Evolutionary conservation across 2,888 invertebrate genomes (phyloP).

Genomic region (Horisme vitalbata): DNA sequence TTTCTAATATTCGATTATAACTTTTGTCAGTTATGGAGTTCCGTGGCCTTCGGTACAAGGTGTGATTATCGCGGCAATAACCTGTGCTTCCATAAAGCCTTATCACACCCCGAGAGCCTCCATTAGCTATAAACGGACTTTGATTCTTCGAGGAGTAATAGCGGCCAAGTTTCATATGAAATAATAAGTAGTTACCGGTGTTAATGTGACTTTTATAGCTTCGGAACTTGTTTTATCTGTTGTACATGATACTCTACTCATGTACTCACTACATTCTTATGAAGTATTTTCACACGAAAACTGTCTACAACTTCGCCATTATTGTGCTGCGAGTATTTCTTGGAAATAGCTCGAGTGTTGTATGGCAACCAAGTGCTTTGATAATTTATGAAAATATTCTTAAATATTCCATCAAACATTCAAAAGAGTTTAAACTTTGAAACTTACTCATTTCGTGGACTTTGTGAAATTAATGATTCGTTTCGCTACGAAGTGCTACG

Average conservation of each 20-base stretch:
- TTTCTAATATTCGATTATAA: too few relatives aligned
- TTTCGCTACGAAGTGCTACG: neutral
- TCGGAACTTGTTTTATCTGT: slow-evolving; percentile 18
- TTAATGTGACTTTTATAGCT: slow-evolving; percentile 20
- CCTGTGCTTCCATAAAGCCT: slow-evolving; percentile 15
- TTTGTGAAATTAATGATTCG: too few relatives aligned
- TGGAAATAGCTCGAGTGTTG: too few relatives aligned
- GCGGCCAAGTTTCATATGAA: slow-evolving; percentile 16
- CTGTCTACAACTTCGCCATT: too few relatives aligned
- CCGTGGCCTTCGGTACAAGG: neutral
- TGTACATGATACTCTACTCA: neutral
- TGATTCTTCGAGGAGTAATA: slow-evolving; percentile 20
- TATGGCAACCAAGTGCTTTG: too few relatives aligned
- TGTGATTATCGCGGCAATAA: slow-evolving; percentile 16
- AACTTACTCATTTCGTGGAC: too few relatives aligned
- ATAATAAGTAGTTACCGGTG: slow-evolving; percentile 18
- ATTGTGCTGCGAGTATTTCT: too few relatives aligned
- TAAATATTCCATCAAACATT: too few relatives aligned
- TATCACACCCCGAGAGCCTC: slow-evolving; percentile 14
- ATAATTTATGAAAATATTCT: too few relatives aligned
- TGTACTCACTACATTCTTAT: neutral
- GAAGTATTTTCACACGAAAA: too few relatives aligned
- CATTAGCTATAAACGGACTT: slow-evolving; percentile 20
- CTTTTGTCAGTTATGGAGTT: too few relatives aligned
- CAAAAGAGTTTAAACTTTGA: too few relatives aligned